These are phyloP conservation scores for Lipophrys pholis DNA, from an alignment of 2,113 vertebrate species.

Conservation along the genomic window DNA sequence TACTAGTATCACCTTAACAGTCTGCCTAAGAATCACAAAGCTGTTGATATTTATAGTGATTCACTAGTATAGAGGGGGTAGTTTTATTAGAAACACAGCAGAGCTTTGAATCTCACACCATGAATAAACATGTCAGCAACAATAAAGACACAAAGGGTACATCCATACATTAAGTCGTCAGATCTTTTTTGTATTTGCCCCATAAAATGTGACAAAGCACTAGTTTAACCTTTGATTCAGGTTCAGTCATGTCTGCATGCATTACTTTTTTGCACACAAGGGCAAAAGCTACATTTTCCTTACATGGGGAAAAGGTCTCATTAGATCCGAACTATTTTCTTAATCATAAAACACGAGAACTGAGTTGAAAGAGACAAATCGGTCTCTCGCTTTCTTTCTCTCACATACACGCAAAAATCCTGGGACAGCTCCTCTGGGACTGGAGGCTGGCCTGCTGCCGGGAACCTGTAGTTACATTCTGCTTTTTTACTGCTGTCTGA, in stretches of 20 bases:
- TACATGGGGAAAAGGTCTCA: no score
- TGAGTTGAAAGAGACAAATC: neutral
- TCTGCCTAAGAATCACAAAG: neutral
- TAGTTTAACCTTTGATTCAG: conserved; percentile 13
- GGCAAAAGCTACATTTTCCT: neutral
- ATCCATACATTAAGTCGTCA: neutral
- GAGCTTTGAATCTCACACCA: conserved; percentile 25
- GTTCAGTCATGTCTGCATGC: neutral
- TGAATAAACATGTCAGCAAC: conserved; percentile 25
- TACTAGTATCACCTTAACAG: conserved; percentile 4
- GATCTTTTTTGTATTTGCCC: conserved; percentile 1
- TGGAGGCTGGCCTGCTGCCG: conserved; percentile 36
- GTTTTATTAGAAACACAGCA: conserved; percentile 48
- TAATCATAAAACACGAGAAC: neutral
- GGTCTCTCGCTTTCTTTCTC: neutral
- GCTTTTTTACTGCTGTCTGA: conserved; percentile 30
- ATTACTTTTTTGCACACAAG: neutral
- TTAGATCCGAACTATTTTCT: no score
- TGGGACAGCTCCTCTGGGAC: conserved; percentile 20
- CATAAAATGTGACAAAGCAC: neutral
- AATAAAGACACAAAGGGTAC: conserved; percentile 5
- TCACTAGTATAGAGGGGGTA: conserved; percentile 5
- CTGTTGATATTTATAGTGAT: conserved; percentile 19
- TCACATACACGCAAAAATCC: conserved; percentile 15
- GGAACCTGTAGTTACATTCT: conserved; percentile 47